These are phyloP conservation scores for Pedetes capensis DNA, from an alignment of 2,113 vertebrate genomes.

Conservation along the genomic window DNA sequence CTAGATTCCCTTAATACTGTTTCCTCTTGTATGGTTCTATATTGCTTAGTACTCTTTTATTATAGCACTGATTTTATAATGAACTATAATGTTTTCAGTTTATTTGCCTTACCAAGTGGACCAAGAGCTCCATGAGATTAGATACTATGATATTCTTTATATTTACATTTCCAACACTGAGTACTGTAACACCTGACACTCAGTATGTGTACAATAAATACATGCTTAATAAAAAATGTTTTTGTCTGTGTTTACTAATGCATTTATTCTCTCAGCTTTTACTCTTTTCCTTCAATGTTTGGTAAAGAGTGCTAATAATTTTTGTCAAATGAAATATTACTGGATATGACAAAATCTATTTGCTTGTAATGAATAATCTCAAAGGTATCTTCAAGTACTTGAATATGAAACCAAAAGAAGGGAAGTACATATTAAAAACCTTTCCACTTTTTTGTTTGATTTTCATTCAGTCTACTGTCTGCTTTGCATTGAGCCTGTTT, in stretches of 20 bases:
- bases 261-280: not conserved
- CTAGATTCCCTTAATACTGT: not conserved
- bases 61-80: not conserved
- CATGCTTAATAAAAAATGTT: not conserved
- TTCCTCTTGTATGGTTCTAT: not conserved
- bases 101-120: not conserved
- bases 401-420: slow-evolving; percentile 9
- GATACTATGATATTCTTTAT: not conserved
- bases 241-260: not conserved
- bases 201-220: not conserved
- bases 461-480: not conserved
- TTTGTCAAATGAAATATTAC: slow-evolving; percentile 5
- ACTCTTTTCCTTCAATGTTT: slow-evolving; percentile 15
- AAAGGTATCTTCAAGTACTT: not conserved
- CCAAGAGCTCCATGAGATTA: not conserved
- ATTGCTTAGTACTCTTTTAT: not conserved
- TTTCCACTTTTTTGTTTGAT: not conserved
- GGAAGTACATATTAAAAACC: not conserved
- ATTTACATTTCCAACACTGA: not conserved
- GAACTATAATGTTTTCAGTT: not conserved
- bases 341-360: slow-evolving; percentile 21
- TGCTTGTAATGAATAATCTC: slow-evolving; percentile 13
- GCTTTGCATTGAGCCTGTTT: not conserved
- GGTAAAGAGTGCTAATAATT: not conserved
- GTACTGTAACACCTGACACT: not conserved